These are phyloP conservation scores for Palloptera scutellata DNA, from an alignment of 2,888 invertebrate species.

Conservation along the genomic window DNA sequence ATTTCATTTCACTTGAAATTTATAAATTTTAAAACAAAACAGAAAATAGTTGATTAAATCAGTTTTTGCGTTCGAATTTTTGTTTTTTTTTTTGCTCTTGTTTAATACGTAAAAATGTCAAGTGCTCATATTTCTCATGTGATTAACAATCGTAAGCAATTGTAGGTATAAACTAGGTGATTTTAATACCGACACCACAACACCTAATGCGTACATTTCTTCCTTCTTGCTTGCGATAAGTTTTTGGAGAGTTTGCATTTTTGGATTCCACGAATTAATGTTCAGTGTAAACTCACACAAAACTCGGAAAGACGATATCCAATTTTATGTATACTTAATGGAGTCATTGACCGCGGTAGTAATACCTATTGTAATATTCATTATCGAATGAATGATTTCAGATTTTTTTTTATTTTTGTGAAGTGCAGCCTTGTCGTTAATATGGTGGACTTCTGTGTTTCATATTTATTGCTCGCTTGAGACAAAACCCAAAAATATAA, in stretches of 20 bases:
- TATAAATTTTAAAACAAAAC: too few species aligned
- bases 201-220: not conserved
- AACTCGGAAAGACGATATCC: not conserved
- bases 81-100: too few species aligned
- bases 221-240: not conserved
- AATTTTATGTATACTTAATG: not conserved
- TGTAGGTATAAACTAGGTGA: not conserved
- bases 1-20: constrained; percentile 11
- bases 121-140: constrained; percentile 12
- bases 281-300: constrained; percentile 22
- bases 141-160: not conserved
- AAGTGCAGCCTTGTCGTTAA: too few species aligned
- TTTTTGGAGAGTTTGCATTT: constrained; percentile 16
- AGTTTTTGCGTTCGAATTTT: too few species aligned
- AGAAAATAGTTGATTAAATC: too few species aligned
- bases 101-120: not conserved
- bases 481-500: too few species aligned
- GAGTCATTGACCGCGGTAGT: constrained; percentile 14
- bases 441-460: too few species aligned
- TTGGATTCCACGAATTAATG: constrained; percentile 25
- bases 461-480: too few species aligned
- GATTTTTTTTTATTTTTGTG: too few species aligned
- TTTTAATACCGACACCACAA: not conserved
- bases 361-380: too few species aligned
- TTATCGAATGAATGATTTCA: too few species aligned